Evolutionary conservation across 2,888 invertebrate species (phyloP).

Genomic region (Panorpa germanica): DNA sequence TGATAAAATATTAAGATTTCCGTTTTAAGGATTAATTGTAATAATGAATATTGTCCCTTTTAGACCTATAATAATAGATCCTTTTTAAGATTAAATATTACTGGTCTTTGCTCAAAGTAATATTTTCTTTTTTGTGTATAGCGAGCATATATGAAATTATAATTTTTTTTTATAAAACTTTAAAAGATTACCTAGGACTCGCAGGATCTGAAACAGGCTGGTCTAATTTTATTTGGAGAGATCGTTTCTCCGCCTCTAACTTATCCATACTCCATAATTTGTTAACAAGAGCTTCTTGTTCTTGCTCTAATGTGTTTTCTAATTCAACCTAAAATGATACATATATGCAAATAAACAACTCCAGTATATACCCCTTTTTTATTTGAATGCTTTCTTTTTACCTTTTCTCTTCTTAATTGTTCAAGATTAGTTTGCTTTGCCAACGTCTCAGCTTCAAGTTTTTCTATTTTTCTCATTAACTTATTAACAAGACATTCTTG

Average conservation of each 20-base stretch:
- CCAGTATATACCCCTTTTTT: neutral
- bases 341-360: conserved; percentile 1
- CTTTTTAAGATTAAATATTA: too few relatives aligned
- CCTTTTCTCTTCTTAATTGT: conserved; percentile 89
- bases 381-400: too few relatives aligned
- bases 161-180: too few relatives aligned
- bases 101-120: too few relatives aligned
- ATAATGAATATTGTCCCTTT: too few relatives aligned
- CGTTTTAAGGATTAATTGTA: too few relatives aligned
- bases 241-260: conserved; percentile 89
- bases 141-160: too few relatives aligned
- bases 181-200: conserved; percentile 48
- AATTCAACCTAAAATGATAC: conserved; percentile 48
- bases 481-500: conserved; percentile 97
- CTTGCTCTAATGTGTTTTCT: conserved; percentile 96
- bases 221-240: conserved; percentile 85
- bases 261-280: conserved; percentile 98
- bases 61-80: too few relatives aligned
- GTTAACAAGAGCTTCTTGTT: conserved; percentile 96
- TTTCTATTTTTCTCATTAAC: conserved; percentile 95
- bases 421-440: conserved; percentile 91
- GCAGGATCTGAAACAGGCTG: conserved; percentile 91
- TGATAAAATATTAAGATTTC: too few relatives aligned
- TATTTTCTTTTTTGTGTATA: too few relatives aligned
- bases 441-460: conserved; percentile 89